Conservation (phyloP, 2,797 vertebrate genomes). For the Masticophis lateralis region DNA sequence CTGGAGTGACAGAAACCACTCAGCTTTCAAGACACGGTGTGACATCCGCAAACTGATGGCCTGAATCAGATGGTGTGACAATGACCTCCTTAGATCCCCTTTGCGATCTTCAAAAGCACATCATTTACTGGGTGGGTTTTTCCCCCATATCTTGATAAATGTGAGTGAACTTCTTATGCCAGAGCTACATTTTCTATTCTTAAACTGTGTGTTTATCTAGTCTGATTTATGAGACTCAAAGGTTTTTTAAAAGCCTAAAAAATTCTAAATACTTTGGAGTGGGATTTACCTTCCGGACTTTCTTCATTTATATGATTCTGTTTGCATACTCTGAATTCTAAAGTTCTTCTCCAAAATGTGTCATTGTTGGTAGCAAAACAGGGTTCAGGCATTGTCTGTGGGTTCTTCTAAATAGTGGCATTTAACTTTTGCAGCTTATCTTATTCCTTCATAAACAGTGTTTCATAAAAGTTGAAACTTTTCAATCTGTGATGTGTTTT, state of each 20-base stretch:
- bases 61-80: conserved; percentile 18
- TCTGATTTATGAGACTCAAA: neutral
- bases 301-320: neutral
- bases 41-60: neutral
- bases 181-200: neutral
- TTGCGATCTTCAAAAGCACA: neutral
- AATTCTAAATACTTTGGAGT: neutral
- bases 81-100: neutral
- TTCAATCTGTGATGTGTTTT: neutral
- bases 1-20: neutral
- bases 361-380: neutral
- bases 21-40: neutral
- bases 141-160: neutral
- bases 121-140: neutral
- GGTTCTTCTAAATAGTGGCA: neutral
- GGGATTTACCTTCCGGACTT: neutral
- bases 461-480: neutral
- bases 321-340: neutral
- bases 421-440: neutral
- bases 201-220: neutral
- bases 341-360: neutral
- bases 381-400: neutral
- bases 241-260: neutral
- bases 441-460: neutral
- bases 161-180: neutral